Evolutionary conservation across 1,140 invertebrate genomes (phyloP).

Genomic region (Drosophila sp.): DNA sequence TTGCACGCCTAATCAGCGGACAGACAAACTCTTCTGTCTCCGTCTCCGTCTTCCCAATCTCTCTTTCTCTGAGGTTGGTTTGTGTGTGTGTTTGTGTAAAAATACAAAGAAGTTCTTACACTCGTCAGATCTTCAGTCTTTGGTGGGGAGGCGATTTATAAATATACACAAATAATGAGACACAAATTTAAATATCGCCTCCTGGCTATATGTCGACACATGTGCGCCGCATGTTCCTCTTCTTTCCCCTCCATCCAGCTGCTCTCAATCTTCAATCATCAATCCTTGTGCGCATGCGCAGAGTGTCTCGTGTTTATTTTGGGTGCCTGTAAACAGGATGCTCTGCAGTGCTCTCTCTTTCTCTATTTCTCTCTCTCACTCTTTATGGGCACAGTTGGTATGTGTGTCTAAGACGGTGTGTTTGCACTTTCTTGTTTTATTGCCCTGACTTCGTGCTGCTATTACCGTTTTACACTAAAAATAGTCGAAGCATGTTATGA

Average conservation of each 20-base stretch:
- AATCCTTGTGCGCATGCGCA: slow-evolving; percentile 48
- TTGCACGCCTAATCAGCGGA: slow-evolving; percentile 53
- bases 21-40: slow-evolving; percentile 22
- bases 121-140: slow-evolving; percentile 2
- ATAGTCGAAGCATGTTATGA: slow-evolving; percentile 43
- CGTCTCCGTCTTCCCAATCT: not conserved
- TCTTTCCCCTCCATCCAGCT: slow-evolving; percentile 2
- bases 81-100: not conserved
- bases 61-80: not conserved
- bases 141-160: slow-evolving; percentile 46
- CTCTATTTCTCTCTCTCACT: too few species aligned
- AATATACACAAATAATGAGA: slow-evolving; percentile 63
- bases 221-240: slow-evolving; percentile 46
- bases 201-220: slow-evolving; percentile 50
- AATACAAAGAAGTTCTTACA: slow-evolving; percentile 25
- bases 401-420: slow-evolving; percentile 1
- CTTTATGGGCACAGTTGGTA: not conserved
- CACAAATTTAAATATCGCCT: slow-evolving; percentile 37
- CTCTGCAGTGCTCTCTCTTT: not conserved
- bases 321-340: slow-evolving; percentile 52
- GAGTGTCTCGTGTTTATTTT: slow-evolving; percentile 41
- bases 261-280: slow-evolving; percentile 5
- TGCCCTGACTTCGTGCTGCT: slow-evolving; percentile 16
- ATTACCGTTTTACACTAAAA: slow-evolving; percentile 50
- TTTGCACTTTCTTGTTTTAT: slow-evolving; percentile 43